Conservation (phyloP, 2,888 invertebrate species). For the Campaea margaritaria region DNA sequence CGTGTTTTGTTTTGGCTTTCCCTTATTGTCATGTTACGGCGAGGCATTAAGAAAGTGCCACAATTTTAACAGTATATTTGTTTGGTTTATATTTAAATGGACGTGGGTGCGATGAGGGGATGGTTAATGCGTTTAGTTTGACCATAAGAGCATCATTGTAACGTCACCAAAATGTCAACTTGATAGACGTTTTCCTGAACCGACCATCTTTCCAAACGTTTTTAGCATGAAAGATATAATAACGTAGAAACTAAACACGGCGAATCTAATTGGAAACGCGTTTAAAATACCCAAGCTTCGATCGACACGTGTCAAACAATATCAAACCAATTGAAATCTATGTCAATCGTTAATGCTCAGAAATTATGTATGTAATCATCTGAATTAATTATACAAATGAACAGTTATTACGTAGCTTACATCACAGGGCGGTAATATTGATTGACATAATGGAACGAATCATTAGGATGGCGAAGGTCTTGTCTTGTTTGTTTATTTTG, state of each 20-base stretch:
- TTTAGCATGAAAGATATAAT: not conserved
- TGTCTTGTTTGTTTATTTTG: not conserved
- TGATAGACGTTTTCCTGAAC: too few relatives aligned
- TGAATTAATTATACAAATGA: slow-evolving; percentile 9
- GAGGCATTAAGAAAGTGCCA: not conserved
- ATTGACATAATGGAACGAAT: slow-evolving; percentile 9
- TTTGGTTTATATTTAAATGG: too few relatives aligned
- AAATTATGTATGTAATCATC: slow-evolving; percentile 7
- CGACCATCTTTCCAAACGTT: not conserved
- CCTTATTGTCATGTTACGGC: not conserved
- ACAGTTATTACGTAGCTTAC: slow-evolving; percentile 3
- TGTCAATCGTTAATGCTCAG: not conserved
- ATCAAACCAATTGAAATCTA: slow-evolving; percentile 1
- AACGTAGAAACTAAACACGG: not conserved
- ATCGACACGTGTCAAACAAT: slow-evolving; percentile 20
- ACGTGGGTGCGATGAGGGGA: too few relatives aligned
- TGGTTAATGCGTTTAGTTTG: too few relatives aligned
- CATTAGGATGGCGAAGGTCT: slow-evolving; percentile 4
- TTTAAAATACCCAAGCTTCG: not conserved
- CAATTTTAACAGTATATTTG: too few relatives aligned
- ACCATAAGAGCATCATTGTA: too few relatives aligned
- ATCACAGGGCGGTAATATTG: slow-evolving; percentile 4
- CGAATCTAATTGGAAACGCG: not conserved
- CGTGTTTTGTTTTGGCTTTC: slow-evolving; percentile 18
- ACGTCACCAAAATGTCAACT: too few relatives aligned